Conservation (phyloP, 1,140 invertebrate genomes). For the Agrilus planipennis region DNA sequence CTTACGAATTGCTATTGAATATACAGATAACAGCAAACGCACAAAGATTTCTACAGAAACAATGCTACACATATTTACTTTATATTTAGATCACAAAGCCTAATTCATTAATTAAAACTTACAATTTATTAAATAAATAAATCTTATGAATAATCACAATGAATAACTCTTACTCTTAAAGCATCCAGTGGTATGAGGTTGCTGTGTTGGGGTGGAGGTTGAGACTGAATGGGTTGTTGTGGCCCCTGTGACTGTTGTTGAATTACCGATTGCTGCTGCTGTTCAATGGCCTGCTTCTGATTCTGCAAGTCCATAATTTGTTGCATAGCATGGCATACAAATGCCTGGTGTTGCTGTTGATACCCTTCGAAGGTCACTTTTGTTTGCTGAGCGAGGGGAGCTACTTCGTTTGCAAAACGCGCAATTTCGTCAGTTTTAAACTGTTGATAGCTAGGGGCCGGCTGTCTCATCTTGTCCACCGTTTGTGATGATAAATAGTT, state of each 20-base stretch:
- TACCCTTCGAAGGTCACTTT: constrained; percentile 42
- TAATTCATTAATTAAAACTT: too few relatives aligned
- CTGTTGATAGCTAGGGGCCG: constrained; percentile 65
- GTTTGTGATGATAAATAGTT: constrained; percentile 83
- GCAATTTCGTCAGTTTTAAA: constrained; percentile 73
- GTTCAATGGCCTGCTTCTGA: constrained; percentile 36
- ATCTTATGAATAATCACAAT: too few relatives aligned
- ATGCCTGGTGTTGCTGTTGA: constrained; percentile 90
- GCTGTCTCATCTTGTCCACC: constrained; percentile 72
- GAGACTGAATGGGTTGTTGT: constrained; percentile 14
- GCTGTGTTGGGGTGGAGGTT: constrained; percentile 15
- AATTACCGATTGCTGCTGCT: constrained; percentile 26
- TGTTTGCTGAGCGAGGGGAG: constrained; percentile 41
- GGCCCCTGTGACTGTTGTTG: constrained; percentile 23
- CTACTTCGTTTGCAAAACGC: constrained; percentile 61
- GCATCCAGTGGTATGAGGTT: constrained; percentile 22
- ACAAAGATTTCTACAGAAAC: too few relatives aligned
- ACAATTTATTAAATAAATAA: too few relatives aligned
- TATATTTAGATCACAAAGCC: too few relatives aligned
- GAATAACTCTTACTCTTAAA: too few relatives aligned
- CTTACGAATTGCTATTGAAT: too few relatives aligned
- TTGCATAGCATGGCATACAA: constrained; percentile 79
- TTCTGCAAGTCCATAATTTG: constrained; percentile 76
- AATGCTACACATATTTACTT: too few relatives aligned
- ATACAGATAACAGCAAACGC: too few relatives aligned